A percentile compares a stretch with the other conserved stretches of the same genome.
These are phyloP conservation scores for Thunnus thynnus DNA, from an alignment of 2,113 vertebrate genomes.

Conservation along the genomic window DNA sequence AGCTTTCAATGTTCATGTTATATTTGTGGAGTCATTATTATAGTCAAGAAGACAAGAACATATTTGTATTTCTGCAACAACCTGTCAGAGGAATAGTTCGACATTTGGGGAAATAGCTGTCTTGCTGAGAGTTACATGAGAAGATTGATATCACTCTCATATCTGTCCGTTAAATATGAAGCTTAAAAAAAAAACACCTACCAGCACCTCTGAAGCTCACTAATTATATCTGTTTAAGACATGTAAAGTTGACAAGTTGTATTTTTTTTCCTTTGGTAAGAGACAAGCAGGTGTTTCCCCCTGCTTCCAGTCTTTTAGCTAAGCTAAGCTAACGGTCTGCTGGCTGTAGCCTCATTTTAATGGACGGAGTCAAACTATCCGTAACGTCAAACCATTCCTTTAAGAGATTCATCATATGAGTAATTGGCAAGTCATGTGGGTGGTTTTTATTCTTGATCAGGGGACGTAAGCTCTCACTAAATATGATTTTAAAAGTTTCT, in stretches of 20 bases:
- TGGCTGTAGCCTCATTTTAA: neutral
- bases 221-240: neutral
- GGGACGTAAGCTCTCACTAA: neutral
- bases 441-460: slow-evolving; percentile 7
- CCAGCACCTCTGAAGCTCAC: neutral
- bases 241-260: too few species aligned
- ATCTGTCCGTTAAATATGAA: too few species aligned
- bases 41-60: slow-evolving; percentile 18
- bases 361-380: neutral
- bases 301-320: too few species aligned
- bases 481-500: slow-evolving; percentile 18
- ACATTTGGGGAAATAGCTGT: neutral
- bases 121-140: neutral
- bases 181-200: too few species aligned
- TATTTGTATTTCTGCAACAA: slow-evolving; percentile 54
- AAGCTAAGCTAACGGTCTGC: neutral
- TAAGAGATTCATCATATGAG: slow-evolving; percentile 1
- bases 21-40: slow-evolving; percentile 37
- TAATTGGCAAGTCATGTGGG: neutral
- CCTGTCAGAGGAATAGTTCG: slow-evolving; percentile 15
- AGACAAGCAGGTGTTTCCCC: too few species aligned
- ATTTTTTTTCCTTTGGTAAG: too few species aligned
- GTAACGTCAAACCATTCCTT: neutral
- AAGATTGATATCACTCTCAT: neutral
- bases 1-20: slow-evolving; percentile 36